Base-by-base conservation (phyloP, 2,797 vertebrate genomes). In the Periparus ater region DNA sequence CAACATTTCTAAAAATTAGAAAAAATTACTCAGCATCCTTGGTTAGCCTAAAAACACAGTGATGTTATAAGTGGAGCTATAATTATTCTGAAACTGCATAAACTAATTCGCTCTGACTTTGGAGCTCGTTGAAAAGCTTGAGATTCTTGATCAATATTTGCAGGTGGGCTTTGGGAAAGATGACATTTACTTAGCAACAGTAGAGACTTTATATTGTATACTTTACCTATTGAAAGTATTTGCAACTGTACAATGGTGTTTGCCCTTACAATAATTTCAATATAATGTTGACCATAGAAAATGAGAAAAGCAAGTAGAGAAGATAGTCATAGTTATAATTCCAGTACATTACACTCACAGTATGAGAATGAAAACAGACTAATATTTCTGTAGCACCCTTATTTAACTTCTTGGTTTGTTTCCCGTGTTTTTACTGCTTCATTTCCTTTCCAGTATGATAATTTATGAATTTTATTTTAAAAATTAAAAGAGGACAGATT, bases 121-220 rank as follows among this genome's bases (percentile, higher is more conserved):
- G 40, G 42, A 96, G 74, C 34, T 55, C 9, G 3, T 79, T 84
- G 72, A 91, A 95, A 90, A 90, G 18, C 82, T 94, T 95, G 80
- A 95, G 86, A 90, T 91, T 95, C 86, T 97, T 94, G 91, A 97
- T 97, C 93, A 96, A 97, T 97, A 97, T 97, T 98, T 97, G 89
- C 94, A 91, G 55, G 74, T 62, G 60, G 23, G 63, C 90, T 96
- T 96, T 68, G 51, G 76, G 60, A 60, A 91, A 79, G 83, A 61
- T 95, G 91, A 73, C 78, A 97, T 97, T 98, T 97, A 89, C 97
- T 95, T 95, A 97, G 89, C 87, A 96, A 97, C 89, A 94, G 94
- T 91, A 90, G 91, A 97, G 91, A 96, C 90, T 95, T 97, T 66
- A 91, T 93, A 90, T 18, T 96, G 89, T 97, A 94, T 95, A 61